Evolutionary conservation across 2,113 vertebrate species (phyloP).

Genomic region (Hyperopisus bebe): DNA sequence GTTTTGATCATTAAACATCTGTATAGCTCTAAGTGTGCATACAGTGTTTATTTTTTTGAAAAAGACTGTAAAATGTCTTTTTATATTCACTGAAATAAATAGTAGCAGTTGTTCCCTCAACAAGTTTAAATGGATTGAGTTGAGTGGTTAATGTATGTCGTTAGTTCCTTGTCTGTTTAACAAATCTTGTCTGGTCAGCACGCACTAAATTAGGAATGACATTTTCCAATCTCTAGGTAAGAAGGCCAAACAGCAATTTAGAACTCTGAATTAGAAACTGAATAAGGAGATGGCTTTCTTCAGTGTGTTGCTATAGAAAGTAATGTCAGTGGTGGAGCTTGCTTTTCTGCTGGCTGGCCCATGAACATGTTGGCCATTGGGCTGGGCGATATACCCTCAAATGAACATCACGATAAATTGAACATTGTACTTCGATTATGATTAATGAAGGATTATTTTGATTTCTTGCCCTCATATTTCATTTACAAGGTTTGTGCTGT

Average conservation of each 20-base stretch:
- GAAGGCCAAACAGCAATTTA: neutral
- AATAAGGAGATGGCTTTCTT: neutral
- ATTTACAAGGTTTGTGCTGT: too few species aligned
- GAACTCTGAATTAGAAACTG: neutral
- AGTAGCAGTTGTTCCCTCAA: neutral
- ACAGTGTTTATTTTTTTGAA: neutral
- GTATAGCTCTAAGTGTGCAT: neutral
- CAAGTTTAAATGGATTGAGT: neutral
- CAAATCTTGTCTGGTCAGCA: neutral
- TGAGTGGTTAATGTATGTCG: neutral
- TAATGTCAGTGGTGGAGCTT: neutral
- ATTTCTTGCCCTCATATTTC: too few species aligned
- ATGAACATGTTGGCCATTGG: neutral
- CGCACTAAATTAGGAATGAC: neutral
- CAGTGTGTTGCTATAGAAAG: neutral
- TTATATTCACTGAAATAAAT: neutral
- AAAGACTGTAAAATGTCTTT: neutral
- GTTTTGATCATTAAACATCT: neutral
- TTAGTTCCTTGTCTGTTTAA: neutral
- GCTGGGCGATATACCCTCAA: too few species aligned
- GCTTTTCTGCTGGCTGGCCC: neutral
- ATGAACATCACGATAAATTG: too few species aligned
- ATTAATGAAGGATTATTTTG: too few species aligned
- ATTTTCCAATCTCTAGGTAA: neutral
- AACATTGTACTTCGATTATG: too few species aligned